A percentile compares a stretch with the other conserved stretches of the same genome.
Conservation (phyloP, 2,888 invertebrate species). For the Coleophora flavipennella region DNA sequence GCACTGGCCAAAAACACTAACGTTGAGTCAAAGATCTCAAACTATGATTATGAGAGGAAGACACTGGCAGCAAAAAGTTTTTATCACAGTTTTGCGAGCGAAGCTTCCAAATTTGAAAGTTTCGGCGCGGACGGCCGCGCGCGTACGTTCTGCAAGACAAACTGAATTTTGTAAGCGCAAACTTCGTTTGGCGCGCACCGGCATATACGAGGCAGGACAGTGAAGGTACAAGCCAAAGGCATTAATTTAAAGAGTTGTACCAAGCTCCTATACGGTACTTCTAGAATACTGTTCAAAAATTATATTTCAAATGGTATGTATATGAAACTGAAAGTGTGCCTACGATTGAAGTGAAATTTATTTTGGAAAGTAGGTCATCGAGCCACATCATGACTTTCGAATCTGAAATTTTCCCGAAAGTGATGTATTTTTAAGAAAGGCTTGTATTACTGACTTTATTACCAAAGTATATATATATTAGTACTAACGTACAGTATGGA, state of each 20-base stretch:
- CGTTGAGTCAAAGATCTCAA: no score
- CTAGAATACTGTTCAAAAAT: no score
- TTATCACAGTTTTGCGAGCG: constrained; percentile 22
- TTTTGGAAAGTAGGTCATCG: no score
- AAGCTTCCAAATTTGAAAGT: constrained; percentile 55
- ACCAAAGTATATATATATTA: no score
- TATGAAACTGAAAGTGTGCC: no score
- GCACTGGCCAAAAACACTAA: not conserved
- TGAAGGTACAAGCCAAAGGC: constrained; percentile 50
- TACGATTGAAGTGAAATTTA: no score
- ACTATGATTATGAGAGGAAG: constrained; percentile 22
- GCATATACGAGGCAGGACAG: constrained; percentile 41
- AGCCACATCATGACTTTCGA: no score
- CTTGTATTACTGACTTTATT: no score
- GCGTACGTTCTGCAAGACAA: constrained; percentile 59
- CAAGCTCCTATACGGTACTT: not conserved
- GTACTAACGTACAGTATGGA: no score
- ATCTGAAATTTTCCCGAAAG: no score
- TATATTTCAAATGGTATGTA: no score
- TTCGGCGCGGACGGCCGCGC: constrained; percentile 62
- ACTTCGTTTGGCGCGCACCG: constrained; percentile 36
- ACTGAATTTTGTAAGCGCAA: constrained; percentile 67
- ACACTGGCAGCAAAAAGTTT: constrained; percentile 26
- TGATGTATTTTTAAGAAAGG: no score
- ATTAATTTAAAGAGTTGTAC: constrained; percentile 20